Evolutionary conservation across 2,888 invertebrate genomes (phyloP).

Genomic region (Acheta domesticus): DNA sequence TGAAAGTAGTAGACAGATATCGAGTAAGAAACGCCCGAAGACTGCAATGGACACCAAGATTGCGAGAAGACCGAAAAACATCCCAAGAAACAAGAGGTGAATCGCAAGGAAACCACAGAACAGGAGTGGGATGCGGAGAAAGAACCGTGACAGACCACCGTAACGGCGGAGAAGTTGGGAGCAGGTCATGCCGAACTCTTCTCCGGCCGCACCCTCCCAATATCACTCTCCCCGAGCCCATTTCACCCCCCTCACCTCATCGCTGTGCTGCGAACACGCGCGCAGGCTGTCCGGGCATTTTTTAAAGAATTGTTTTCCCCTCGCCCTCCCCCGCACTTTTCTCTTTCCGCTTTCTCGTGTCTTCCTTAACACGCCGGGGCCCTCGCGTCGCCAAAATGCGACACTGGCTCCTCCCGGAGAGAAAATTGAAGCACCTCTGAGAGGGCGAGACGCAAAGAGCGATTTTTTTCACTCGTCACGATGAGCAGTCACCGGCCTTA

Average conservation of each 20-base stretch:
- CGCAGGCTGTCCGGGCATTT: slow-evolving; percentile 27
- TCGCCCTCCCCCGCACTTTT: neutral
- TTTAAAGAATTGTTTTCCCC: slow-evolving; percentile 24
- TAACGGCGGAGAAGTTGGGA: too few relatives aligned
- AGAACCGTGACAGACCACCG: too few relatives aligned
- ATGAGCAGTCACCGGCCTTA: neutral
- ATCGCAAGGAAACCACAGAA: too few relatives aligned
- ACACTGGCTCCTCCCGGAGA: neutral
- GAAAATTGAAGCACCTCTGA: slow-evolving; percentile 40
- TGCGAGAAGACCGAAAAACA: too few relatives aligned
- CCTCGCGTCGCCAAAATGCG: neutral
- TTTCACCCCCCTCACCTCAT: neutral
- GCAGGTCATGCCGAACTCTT: neutral
- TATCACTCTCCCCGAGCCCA: neutral
- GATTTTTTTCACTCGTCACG: slow-evolving; percentile 49
- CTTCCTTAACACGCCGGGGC: too few relatives aligned
- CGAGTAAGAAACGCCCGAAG: too few relatives aligned
- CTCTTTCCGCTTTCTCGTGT: neutral
- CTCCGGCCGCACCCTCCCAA: too few relatives aligned
- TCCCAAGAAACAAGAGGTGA: too few relatives aligned
- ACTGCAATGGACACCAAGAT: too few relatives aligned
- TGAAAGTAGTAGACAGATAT: too few relatives aligned
- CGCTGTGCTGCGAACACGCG: neutral
- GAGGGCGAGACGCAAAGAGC: slow-evolving; percentile 43
- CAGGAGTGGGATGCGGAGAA: too few relatives aligned